Conservation (phyloP, 2,888 invertebrate genomes). For the Cryptocephalus primarius region DNA sequence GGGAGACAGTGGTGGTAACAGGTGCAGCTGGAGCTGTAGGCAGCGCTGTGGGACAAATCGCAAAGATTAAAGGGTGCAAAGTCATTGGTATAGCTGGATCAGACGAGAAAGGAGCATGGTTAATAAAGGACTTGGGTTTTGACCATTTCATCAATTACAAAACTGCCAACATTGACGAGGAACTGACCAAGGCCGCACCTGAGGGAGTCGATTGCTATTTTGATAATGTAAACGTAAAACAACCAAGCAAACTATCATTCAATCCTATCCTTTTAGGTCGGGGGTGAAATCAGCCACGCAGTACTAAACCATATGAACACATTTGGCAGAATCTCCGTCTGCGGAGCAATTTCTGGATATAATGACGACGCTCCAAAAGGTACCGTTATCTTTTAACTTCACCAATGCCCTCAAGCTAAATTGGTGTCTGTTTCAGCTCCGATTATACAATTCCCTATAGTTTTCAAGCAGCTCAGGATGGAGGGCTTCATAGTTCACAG, state of each 20-base stretch:
- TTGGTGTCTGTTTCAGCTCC: neutral
- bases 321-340: slow-evolving; percentile 53
- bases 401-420: neutral
- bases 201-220: slow-evolving; percentile 68
- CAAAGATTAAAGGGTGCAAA: slow-evolving; percentile 56
- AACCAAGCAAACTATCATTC: too few species aligned
- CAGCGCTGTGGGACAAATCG: slow-evolving; percentile 67
- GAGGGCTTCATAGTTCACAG: slow-evolving; percentile 18
- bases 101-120: slow-evolving; percentile 59
- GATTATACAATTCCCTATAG: slow-evolving; percentile 6
- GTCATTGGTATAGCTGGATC: slow-evolving; percentile 66
- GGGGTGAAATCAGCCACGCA: slow-evolving; percentile 53
- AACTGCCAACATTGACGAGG: slow-evolving; percentile 41
- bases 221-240: slow-evolving; percentile 52
- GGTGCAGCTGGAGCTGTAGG: slow-evolving; percentile 77
- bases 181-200: slow-evolving; percentile 51
- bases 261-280: slow-evolving; percentile 39
- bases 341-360: slow-evolving; percentile 59
- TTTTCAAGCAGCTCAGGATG: slow-evolving; percentile 16
- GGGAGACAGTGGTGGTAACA: slow-evolving; percentile 61
- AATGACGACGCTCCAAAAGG: slow-evolving; percentile 34
- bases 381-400: too few species aligned
- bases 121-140: slow-evolving; percentile 51
- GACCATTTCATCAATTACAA: slow-evolving; percentile 65
- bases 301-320: slow-evolving; percentile 53